These are phyloP conservation scores for Archivesica marissinica DNA, from an alignment of 1,140 invertebrate species.

Conservation along the genomic window DNA sequence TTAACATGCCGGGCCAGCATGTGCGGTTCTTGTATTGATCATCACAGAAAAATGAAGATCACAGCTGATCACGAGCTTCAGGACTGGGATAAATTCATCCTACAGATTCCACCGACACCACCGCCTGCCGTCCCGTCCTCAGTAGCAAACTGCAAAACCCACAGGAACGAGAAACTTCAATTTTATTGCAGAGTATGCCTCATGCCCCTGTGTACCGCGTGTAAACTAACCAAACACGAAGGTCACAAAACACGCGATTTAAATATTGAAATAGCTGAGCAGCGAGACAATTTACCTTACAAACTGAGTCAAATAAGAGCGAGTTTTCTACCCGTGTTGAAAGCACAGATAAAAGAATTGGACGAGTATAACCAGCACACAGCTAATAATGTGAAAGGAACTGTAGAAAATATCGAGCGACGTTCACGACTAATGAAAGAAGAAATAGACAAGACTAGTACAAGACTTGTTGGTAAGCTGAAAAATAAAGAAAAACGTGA, in stretches of 20 bases:
- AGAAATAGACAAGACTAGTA: slow-evolving; percentile 53
- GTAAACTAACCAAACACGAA: slow-evolving; percentile 60
- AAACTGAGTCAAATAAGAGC: slow-evolving; percentile 40
- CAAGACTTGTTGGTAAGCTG: slow-evolving; percentile 23
- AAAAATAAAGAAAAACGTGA: slow-evolving; percentile 41
- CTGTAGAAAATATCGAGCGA: slow-evolving; percentile 35
- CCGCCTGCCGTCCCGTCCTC: not conserved
- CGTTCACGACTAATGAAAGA: slow-evolving; percentile 46
- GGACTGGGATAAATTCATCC: slow-evolving; percentile 26
- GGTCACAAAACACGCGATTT: slow-evolving; percentile 54
- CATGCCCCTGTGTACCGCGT: slow-evolving; percentile 41
- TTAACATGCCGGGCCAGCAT: slow-evolving; percentile 47
- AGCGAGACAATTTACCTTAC: slow-evolving; percentile 40
- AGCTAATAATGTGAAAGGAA: slow-evolving; percentile 46
- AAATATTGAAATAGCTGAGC: slow-evolving; percentile 40
- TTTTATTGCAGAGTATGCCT: slow-evolving; percentile 55
- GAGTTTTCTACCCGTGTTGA: slow-evolving; percentile 42
- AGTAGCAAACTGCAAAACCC: slow-evolving; percentile 34
- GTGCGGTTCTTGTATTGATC: slow-evolving; percentile 39
- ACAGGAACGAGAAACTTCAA: slow-evolving; percentile 40
- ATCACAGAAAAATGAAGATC: slow-evolving; percentile 56
- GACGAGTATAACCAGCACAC: slow-evolving; percentile 19
- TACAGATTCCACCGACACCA: not conserved
- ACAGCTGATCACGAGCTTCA: slow-evolving; percentile 33
- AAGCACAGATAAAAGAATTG: slow-evolving; percentile 42